Percentiles rank a stretch among this genome's conserved stretches.
Evolutionary conservation across 2,113 vertebrate species (phyloP).

Genomic region (Phycodurus eques): DNA sequence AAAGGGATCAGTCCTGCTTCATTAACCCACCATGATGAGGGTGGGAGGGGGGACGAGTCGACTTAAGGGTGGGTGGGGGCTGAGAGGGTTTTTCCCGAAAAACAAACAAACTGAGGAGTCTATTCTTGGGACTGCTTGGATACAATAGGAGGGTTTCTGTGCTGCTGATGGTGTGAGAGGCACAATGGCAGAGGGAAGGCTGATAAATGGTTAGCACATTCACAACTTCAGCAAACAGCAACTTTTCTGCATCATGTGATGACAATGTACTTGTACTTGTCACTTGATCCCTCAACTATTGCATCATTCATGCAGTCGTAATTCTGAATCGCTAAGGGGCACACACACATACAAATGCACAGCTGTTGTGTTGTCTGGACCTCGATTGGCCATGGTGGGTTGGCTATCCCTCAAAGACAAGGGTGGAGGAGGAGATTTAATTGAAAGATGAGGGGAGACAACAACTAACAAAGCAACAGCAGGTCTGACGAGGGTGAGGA

Average conservation of each 20-base stretch:
- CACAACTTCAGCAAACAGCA: slow-evolving; percentile 21
- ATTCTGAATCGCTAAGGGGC: slow-evolving; percentile 4
- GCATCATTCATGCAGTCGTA: slow-evolving; percentile 3
- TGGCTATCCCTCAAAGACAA: slow-evolving; percentile 7
- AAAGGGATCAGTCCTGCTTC: slow-evolving; percentile 69
- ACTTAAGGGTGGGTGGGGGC: slow-evolving; percentile 16
- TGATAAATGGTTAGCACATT: slow-evolving; percentile 40
- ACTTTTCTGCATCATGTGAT: slow-evolving; percentile 16
- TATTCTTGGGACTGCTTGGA: slow-evolving; percentile 36
- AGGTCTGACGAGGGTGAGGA: slow-evolving; percentile 3
- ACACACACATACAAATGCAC: background rate
- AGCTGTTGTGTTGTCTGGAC: slow-evolving; percentile 42
- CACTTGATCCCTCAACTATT: background rate
- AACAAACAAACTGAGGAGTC: slow-evolving; percentile 28
- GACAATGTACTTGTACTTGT: slow-evolving; percentile 21
- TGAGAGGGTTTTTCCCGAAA: slow-evolving; percentile 58
- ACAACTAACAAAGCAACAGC: slow-evolving; percentile 1
- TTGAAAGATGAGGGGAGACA: slow-evolving; percentile 6
- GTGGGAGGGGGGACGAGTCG: background rate
- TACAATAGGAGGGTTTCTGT: slow-evolving; percentile 55
- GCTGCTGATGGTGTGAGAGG: slow-evolving; percentile 1
- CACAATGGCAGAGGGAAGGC: slow-evolving; percentile 29
- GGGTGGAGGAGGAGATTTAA: background rate
- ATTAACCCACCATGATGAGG: slow-evolving; percentile 61
- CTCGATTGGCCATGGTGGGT: slow-evolving; percentile 46